These are phyloP conservation scores for Thunnus maccoyii DNA, from an alignment of 2,113 vertebrate species.

Conservation along the genomic window DNA sequence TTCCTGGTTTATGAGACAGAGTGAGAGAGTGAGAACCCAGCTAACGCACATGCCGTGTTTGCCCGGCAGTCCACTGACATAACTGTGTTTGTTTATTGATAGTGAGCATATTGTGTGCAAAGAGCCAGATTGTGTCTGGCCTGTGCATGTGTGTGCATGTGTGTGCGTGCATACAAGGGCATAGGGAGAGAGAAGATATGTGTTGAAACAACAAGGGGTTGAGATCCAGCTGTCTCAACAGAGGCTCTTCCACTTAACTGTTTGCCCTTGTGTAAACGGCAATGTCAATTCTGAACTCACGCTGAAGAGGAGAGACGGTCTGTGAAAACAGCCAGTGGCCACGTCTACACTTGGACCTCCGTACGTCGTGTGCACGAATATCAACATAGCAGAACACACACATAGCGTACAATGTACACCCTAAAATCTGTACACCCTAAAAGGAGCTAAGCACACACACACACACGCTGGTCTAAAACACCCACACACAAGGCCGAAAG, in stretches of 20 bases:
- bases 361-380: conserved; percentile 41
- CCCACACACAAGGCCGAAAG: conserved; percentile 38
- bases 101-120: conserved; percentile 42
- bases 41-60: conserved; percentile 56
- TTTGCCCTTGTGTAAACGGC: conserved; percentile 81
- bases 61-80: conserved; percentile 53
- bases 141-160: conserved; percentile 29
- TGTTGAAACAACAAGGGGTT: conserved; percentile 76
- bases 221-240: conserved; percentile 84
- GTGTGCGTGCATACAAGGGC: conserved; percentile 31
- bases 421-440: conserved; percentile 45
- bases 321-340: conserved; percentile 69
- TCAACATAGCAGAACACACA: conserved; percentile 53
- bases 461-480: not conserved
- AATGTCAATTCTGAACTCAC: conserved; percentile 68
- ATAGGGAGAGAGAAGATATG: conserved; percentile 63
- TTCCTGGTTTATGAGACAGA: conserved; percentile 59
- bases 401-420: conserved; percentile 36
- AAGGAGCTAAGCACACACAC: conserved; percentile 50
- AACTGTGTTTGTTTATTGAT: conserved; percentile 69
- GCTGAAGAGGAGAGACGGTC: conserved; percentile 43
- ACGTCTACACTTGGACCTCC: conserved; percentile 73
- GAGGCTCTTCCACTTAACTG: conserved; percentile 81
- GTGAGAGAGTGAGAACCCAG: conserved; percentile 51
- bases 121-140: conserved; percentile 28